phyloP scores from a whole-genome alignment of 2,888 invertebrate genomes.

The Chirona hameri region DNA sequence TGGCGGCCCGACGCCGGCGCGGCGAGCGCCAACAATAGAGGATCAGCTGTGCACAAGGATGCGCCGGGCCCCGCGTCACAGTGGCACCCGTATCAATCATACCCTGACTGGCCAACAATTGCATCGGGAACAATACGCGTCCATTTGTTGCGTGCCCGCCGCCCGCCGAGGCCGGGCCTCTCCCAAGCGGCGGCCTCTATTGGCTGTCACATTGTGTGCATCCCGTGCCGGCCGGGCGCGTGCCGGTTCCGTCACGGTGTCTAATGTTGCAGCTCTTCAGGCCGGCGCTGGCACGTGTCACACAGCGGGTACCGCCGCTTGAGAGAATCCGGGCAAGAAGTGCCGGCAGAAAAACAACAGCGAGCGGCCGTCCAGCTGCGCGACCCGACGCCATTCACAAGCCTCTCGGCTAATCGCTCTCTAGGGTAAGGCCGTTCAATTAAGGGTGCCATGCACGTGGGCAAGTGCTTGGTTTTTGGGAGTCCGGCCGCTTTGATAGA shows the following conservation, averaged over 20 bases:
- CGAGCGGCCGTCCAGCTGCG: not conserved
- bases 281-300: not conserved
- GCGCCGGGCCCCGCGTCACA: not conserved
- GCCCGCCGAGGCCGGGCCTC: not conserved
- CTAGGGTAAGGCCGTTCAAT: not conserved
- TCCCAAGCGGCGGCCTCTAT: not conserved
- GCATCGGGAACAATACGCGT: not conserved
- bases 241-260: not conserved
- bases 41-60: not conserved
- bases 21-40: not conserved
- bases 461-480: no score
- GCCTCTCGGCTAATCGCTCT: not conserved
- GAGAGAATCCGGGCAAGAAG: conserved; percentile 1
- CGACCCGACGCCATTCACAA: not conserved
- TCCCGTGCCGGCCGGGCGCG: not conserved
- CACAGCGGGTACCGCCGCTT: not conserved
- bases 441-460: not conserved
- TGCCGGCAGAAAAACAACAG: not conserved
- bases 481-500: not conserved
- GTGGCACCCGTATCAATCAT: not conserved
- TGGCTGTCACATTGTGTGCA: not conserved
- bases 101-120: not conserved
- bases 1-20: not conserved
- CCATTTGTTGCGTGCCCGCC: not conserved
- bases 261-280: not conserved